Percentiles rank a stretch among this genome's conserved stretches.
Conservation (phyloP, 2,797 vertebrate species). For the Thunnus albacares region DNA sequence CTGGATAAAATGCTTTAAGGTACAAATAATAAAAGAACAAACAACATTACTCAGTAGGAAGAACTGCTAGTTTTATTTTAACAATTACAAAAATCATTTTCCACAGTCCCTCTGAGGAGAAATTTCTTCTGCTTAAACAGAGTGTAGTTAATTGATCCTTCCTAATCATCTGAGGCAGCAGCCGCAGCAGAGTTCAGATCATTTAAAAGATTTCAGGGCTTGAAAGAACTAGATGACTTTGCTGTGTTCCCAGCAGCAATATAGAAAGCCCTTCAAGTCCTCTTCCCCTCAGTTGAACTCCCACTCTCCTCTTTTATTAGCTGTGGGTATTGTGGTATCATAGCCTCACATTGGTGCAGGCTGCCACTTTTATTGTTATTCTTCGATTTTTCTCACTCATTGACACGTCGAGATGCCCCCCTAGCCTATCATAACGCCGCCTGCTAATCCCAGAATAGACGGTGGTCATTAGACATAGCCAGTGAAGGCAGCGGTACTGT, state of each 20-base stretch:
- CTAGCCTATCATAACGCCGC: constrained; percentile 14
- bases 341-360: constrained; percentile 12
- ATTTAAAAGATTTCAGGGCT: constrained; percentile 10
- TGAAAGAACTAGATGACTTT: constrained; percentile 28
- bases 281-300: constrained; percentile 17
- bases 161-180: neutral
- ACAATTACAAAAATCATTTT: neutral
- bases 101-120: neutral
- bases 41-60: neutral
- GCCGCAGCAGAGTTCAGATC: neutral
- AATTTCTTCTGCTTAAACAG: neutral
- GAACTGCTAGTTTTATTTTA: neutral
- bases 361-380: constrained; percentile 36
- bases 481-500: constrained; percentile 47
- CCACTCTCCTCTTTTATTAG: constrained; percentile 2
- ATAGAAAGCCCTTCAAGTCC: constrained; percentile 24
- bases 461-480: constrained; percentile 36
- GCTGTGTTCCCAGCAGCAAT: neutral
- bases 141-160: neutral
- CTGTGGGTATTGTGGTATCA: neutral
- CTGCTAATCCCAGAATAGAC: constrained; percentile 57
- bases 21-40: neutral
- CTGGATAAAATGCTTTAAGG: neutral
- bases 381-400: constrained; percentile 39
- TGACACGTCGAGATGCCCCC: constrained; percentile 47